Evolutionary conservation across 2,113 vertebrate species (phyloP), one percentile per base, ranked within the genome.

Genomic region (Daubentonia madagascariensis): DNA sequence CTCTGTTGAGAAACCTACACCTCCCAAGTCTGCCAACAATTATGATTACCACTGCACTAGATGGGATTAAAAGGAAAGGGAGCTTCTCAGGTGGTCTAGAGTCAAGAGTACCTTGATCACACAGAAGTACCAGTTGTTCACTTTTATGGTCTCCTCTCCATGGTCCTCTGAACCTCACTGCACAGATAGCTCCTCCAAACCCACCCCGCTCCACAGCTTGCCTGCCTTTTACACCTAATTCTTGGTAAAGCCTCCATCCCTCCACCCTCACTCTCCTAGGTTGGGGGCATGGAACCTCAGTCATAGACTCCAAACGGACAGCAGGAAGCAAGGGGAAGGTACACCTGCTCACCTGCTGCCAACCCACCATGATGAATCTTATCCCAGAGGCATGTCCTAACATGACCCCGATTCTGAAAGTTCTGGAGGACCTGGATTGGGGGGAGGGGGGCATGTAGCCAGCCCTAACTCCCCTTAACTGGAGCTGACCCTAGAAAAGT

Each of bases 301-400:
- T 65, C 85, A 68, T 23, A 40, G 45, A 85, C 85, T 94, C 65
- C 87, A 89, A 89, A 68, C 59, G 63, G 10, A 48, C 32, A 91
- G 75, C 35, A 91, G 73, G 22, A 85, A 78, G 88, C 68, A 20
- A 97, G 73, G 95, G 43, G 10, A 80, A 86, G 85, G 81, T 30
- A 91, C 73, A 94, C 91, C 79, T 68, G 87, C 91, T 88, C 90
- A 87, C 83, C 57, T 59, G 85, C 76, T 52, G 90, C 85, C 91
- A 86, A 52, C 81, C 95, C 40, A 68, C 96, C 43, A 83, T 28
- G 12, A 37, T 18, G 43, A 75, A 54, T 89, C 92, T 83, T 94
- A 95, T n/a, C 87, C 86, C 61, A 75, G 68, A 97, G 57, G 40
- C 93, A 97, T 98, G 98, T 97, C 97, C 98, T 97, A 97, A 98